phyloP scores from a whole-genome alignment of 2,888 invertebrate species.

The Ectemnius continuus region DNA sequence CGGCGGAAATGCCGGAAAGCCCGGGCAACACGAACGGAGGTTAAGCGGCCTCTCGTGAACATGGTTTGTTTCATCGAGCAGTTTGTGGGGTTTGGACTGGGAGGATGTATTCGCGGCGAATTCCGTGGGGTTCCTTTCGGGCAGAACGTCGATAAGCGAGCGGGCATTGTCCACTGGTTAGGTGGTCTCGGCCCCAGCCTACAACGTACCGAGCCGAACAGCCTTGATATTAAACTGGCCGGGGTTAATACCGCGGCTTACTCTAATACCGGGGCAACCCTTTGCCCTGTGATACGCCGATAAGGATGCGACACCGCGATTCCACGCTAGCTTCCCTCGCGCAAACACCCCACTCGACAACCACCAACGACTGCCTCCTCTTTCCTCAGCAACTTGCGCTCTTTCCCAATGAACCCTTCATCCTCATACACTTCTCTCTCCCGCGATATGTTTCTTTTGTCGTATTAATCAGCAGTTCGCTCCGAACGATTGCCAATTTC shows the following conservation, averaged over 20 bases:
- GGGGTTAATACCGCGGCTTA: slow-evolving; percentile 74
- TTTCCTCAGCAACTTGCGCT: neutral
- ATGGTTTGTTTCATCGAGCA: slow-evolving; percentile 30
- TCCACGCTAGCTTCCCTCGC: slow-evolving; percentile 34
- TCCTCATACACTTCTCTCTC: neutral
- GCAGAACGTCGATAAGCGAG: slow-evolving; percentile 67
- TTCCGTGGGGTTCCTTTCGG: slow-evolving; percentile 47
- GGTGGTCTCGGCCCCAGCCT: slow-evolving; percentile 54
- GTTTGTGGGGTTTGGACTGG: slow-evolving; percentile 6
- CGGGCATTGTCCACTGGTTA: slow-evolving; percentile 69
- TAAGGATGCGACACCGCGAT: slow-evolving; percentile 64
- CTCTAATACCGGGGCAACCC: slow-evolving; percentile 74
- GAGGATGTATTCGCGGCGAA: slow-evolving; percentile 23
- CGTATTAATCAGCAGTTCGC: no score
- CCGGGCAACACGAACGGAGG: slow-evolving; percentile 28
- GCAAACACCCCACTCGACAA: no score
- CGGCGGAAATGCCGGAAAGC: slow-evolving; percentile 15
- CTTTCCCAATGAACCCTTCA: neutral
- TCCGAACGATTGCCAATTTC: no score
- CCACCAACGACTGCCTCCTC: neutral
- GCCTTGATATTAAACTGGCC: slow-evolving; percentile 74
- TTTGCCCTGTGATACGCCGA: slow-evolving; percentile 74
- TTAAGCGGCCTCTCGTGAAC: slow-evolving; percentile 38
- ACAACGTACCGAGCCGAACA: slow-evolving; percentile 39
- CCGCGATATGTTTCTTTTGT: no score